These are phyloP conservation scores for Vidua chalybeata DNA, from an alignment of 2,113 vertebrate genomes.

Conservation along the genomic window DNA sequence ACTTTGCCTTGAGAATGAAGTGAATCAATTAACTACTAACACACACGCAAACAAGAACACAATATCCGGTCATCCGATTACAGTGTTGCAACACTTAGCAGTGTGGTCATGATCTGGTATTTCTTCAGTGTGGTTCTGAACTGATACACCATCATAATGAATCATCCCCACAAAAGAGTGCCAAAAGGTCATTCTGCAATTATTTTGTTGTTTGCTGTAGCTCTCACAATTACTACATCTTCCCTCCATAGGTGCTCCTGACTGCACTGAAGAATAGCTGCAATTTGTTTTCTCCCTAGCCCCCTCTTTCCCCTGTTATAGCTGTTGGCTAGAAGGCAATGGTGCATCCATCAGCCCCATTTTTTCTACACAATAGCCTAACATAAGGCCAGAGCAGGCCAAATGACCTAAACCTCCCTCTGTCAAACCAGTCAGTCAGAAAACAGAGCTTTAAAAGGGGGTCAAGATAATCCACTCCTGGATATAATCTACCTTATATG, in stretches of 20 bases:
- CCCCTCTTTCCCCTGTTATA: background rate
- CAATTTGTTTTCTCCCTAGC: background rate
- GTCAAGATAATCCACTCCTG: background rate
- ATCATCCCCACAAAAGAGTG: background rate
- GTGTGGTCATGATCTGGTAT: background rate
- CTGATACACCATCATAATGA: background rate
- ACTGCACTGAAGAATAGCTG: background rate
- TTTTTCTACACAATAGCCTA: background rate
- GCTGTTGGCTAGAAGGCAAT: background rate
- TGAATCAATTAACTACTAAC: background rate
- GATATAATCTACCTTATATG: background rate
- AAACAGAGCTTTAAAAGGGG: background rate
- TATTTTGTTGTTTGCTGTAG: background rate
- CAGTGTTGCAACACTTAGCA: background rate
- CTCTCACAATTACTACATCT: background rate
- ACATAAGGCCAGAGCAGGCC: background rate
- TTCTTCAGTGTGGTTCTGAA: background rate
- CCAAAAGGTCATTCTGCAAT: conserved; percentile 10
- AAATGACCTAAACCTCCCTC: background rate
- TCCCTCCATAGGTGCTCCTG: background rate
- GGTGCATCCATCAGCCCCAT: background rate
- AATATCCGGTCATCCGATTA: background rate
- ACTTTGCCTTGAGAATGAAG: background rate
- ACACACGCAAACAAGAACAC: background rate
- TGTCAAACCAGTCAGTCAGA: background rate